Base-by-base conservation (phyloP, 1,140 invertebrate species). In the Drosophila repletoides region DNA sequence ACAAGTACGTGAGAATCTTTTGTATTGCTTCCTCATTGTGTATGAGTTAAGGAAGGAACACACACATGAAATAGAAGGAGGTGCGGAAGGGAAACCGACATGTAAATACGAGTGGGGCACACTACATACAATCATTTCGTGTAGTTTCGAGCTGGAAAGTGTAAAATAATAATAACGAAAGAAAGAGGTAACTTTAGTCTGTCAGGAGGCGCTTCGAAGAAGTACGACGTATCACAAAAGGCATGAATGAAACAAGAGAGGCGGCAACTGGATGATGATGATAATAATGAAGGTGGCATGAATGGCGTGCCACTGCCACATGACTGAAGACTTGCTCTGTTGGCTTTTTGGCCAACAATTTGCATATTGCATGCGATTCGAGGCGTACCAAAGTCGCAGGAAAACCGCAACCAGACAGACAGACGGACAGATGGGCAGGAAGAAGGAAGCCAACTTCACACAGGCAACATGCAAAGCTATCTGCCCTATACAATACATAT, bases 1-100 rank as follows among this genome's bases (percentile, higher is more conserved):
- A 76, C 63, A 69, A 72, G 73, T 72, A 83, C 77, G 73, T 83
- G 76, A 76, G 76, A 83, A 76, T 83, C 77, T 81, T 83, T 81
- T 81, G 72, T 83, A 72, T 67, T 72, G 71, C 76, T 80, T 80
- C 76, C 76, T 75, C 73, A 80, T 80, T 66, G 63, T 74, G 46
- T 63, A 22, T 63, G 45, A 67, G 60, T 75, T 56, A 28, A 45
- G 24, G 33, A 43, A 69, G 55, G 56, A 75, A 53, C 56, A 69
- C 26, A 53, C 31, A 41, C 38, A 53, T 29, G 51, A n/a, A n/a
- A n/a, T 19, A 48, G 33, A 53, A 24, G 10, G n/a, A 9, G 9
- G 15, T 15, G 10, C 36, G 21, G n/a, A 43, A 29, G 45, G 38
- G 41, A 29, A 17, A 2, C 33, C 28, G 65, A 65, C 46, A 68